Percentiles rank a stretch among this genome's conserved stretches.
Evolutionary conservation across 2,888 invertebrate species (phyloP).

Genomic region (Oscheius sp.): DNA sequence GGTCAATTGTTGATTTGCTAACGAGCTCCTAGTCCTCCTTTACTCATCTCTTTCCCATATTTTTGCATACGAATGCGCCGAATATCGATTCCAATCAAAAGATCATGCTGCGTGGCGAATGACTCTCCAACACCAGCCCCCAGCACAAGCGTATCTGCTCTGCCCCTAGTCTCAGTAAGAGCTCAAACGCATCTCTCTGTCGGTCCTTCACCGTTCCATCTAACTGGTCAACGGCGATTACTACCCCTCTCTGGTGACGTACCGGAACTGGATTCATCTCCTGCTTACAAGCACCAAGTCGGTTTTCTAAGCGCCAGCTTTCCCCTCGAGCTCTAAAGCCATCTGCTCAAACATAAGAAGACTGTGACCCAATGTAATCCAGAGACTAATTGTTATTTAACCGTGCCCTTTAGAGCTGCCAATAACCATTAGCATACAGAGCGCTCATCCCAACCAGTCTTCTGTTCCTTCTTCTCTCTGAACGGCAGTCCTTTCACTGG

Average conservation of each 20-base stretch:
- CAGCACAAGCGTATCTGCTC: too few species aligned
- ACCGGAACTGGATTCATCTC: constrained; percentile 25
- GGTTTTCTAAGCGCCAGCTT: background rate
- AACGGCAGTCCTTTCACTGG: too few species aligned
- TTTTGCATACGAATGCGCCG: background rate
- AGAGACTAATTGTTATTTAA: constrained; percentile 36
- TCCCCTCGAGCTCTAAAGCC: constrained; percentile 17
- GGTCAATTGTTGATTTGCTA: constrained; percentile 12
- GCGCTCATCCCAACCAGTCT: too few species aligned
- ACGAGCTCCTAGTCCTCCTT: too few species aligned
- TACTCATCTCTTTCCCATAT: too few species aligned
- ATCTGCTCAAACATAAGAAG: constrained; percentile 33
- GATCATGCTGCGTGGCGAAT: constrained; percentile 3
- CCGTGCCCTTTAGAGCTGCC: constrained; percentile 24
- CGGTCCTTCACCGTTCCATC: background rate
- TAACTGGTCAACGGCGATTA: constrained; percentile 30
- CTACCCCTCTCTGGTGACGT: constrained; percentile 1
- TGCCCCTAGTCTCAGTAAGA: too few species aligned
- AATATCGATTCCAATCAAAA: background rate
- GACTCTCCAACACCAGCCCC: background rate
- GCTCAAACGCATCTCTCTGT: too few species aligned
- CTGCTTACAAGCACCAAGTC: background rate
- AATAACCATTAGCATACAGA: constrained; percentile 21
- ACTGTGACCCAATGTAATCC: constrained; percentile 31
- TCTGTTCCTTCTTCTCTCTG: too few species aligned